These are phyloP conservation scores for Athrips mouffetella DNA, from an alignment of 2,888 invertebrate genomes.

Conservation along the genomic window DNA sequence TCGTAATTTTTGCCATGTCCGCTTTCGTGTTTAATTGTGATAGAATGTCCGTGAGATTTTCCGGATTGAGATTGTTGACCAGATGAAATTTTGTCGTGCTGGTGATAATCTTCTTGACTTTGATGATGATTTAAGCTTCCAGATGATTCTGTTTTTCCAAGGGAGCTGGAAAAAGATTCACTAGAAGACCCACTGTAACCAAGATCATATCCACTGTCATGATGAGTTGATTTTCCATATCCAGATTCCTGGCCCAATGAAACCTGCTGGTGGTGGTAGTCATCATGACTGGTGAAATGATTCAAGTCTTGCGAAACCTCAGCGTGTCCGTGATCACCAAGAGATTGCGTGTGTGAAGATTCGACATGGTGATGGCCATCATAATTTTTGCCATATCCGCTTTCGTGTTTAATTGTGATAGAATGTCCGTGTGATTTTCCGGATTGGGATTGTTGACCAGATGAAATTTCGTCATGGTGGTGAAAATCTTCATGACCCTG, in stretches of 20 bases:
- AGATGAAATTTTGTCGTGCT: conserved; percentile 18
- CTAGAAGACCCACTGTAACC: conserved; percentile 11
- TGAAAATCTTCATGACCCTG: conserved; percentile 9
- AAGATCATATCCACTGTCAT: neutral
- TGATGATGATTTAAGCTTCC: neutral
- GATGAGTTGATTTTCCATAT: neutral
- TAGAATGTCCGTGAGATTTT: conserved; percentile 22
- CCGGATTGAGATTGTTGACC: conserved; percentile 25
- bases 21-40: conserved; percentile 17
- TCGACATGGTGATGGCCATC: no score
- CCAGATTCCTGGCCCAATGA: neutral
- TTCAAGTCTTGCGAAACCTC: conserved; percentile 42
- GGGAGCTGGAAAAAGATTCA: neutral
- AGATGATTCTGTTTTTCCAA: neutral
- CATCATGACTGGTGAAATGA: conserved; percentile 26
- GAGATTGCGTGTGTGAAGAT: no score
- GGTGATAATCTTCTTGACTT: neutral
- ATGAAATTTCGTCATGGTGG: neutral
- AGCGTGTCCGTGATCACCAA: conserved; percentile 28
- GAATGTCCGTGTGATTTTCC: conserved; percentile 2
- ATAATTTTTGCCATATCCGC: conserved; percentile 10
- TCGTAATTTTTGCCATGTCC: no score
- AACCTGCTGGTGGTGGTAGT: neutral
- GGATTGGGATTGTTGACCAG: neutral
- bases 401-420: neutral